phyloP scores from a whole-genome alignment of 2,888 invertebrate species.

The Cheilosia pagana region DNA sequence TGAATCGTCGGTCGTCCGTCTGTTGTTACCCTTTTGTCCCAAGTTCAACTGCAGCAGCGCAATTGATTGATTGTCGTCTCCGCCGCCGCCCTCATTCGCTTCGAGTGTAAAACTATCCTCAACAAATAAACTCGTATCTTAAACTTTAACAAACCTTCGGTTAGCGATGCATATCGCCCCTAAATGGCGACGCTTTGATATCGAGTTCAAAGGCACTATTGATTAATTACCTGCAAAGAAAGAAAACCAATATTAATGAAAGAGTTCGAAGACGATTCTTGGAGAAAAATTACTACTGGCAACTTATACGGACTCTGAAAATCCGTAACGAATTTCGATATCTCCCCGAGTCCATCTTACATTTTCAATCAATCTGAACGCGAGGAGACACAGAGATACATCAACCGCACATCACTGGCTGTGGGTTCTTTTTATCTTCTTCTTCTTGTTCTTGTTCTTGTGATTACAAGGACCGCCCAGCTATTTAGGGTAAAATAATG shows the following conservation, averaged over 20 bases:
- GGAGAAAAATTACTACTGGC: neutral
- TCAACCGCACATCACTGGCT: conserved; percentile 55
- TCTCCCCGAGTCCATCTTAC: conserved; percentile 28
- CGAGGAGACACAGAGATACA: conserved; percentile 48
- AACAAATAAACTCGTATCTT: neutral
- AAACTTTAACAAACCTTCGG: conserved; percentile 56
- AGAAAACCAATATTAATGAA: conserved; percentile 47
- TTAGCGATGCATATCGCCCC: conserved; percentile 60
- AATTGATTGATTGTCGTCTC: conserved; percentile 45
- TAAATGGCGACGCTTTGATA: conserved; percentile 53
- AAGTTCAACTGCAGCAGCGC: neutral
- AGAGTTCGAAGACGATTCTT: conserved; percentile 11
- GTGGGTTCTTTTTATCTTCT: neutral
- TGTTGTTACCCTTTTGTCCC: neutral
- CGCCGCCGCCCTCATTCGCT: conserved; percentile 15
- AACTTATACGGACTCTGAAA: conserved; percentile 2
- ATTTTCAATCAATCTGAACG: conserved; percentile 58
- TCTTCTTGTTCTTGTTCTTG: neutral
- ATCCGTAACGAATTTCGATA: conserved; percentile 33
- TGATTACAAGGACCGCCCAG: conserved; percentile 65
- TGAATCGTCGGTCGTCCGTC: neutral
- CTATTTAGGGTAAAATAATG: conserved; percentile 65
- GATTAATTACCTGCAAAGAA: conserved; percentile 68
- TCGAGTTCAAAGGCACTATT: conserved; percentile 48
- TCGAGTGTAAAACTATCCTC: conserved; percentile 32